Conservation (phyloP, 2,888 invertebrate species). For the Netelia fuscicornis region DNA sequence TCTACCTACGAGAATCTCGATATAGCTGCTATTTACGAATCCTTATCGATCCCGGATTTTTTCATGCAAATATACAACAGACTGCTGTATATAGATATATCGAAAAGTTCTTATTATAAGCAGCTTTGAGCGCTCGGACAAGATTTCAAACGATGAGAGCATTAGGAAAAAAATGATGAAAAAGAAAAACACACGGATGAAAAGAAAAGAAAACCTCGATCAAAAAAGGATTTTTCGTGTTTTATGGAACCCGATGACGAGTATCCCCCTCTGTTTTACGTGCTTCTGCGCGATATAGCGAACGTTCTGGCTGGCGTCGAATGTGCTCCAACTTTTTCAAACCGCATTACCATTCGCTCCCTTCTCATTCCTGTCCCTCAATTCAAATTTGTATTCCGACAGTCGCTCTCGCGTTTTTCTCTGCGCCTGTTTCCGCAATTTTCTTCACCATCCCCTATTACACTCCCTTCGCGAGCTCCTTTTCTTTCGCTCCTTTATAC, state of each 20-base stretch:
- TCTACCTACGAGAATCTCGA: not conserved
- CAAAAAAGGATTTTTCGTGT: slow-evolving; percentile 34
- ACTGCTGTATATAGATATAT: too few species aligned
- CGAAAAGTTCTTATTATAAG: not conserved
- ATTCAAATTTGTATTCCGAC: slow-evolving; percentile 35
- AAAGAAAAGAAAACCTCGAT: not conserved
- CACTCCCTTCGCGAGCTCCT: not conserved
- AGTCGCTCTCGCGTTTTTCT: slow-evolving; percentile 30
- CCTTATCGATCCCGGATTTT: not conserved
- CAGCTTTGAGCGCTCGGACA: slow-evolving; percentile 7
- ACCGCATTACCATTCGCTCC: slow-evolving; percentile 36
- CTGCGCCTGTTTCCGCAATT: slow-evolving; percentile 36
- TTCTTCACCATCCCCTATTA: slow-evolving; percentile 11
- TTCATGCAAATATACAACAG: too few species aligned
- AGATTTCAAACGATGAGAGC: slow-evolving; percentile 17
- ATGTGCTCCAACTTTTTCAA: slow-evolving; percentile 33
- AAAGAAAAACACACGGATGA: not conserved
- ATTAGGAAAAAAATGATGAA: slow-evolving; percentile 37
- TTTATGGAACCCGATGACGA: not conserved
- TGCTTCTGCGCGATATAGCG: slow-evolving; percentile 19
- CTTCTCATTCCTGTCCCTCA: not conserved
- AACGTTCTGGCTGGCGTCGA: slow-evolving; percentile 2
- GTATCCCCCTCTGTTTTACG: not conserved
- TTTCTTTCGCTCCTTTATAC: not conserved
- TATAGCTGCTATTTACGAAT: not conserved